Conservation (phyloP, 2,113 vertebrate species). For the Australoheros scitulus region DNA sequence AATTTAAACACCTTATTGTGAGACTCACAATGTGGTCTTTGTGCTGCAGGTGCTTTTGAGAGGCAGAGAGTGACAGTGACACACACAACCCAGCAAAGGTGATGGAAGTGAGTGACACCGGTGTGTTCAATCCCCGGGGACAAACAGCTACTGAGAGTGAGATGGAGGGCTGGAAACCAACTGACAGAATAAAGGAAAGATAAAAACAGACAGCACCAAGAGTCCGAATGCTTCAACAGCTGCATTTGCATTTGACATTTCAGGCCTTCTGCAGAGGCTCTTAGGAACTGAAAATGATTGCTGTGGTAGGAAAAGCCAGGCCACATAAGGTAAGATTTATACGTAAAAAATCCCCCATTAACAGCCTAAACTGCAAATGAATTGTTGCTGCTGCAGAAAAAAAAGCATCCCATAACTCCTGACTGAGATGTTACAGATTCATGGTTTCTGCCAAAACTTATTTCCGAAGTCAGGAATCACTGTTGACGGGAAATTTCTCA, state of each 20-base stretch:
- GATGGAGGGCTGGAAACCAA: slow-evolving; percentile 6
- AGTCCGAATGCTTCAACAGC: slow-evolving; percentile 36
- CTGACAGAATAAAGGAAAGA: slow-evolving; percentile 43
- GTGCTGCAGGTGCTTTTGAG: slow-evolving; percentile 31
- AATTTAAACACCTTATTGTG: slow-evolving; percentile 46
- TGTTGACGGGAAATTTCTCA: slow-evolving; percentile 12
- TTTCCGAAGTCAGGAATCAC: slow-evolving; percentile 43
- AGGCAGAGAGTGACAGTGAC: slow-evolving; percentile 28
- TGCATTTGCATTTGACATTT: slow-evolving; percentile 74
- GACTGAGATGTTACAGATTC: slow-evolving; percentile 43
- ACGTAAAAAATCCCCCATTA: slow-evolving; percentile 7
- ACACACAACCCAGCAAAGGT: slow-evolving; percentile 14
- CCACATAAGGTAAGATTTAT: slow-evolving; percentile 9
- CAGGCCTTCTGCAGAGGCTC: slow-evolving; percentile 11
- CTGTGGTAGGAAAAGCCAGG: slow-evolving; percentile 7
- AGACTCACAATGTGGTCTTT: slow-evolving; percentile 53
- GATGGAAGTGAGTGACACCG: slow-evolving; percentile 56
- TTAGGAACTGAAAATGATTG: slow-evolving; percentile 23
- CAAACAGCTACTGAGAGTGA: slow-evolving; percentile 26
- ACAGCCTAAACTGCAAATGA: slow-evolving; percentile 30
- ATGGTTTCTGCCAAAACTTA: slow-evolving; percentile 49
- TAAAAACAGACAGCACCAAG: slow-evolving; percentile 19
- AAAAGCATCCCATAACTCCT: slow-evolving; percentile 20
- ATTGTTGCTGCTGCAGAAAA: neutral
- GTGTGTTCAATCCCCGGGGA: slow-evolving; percentile 40